Evolutionary conservation across 2,888 invertebrate species (phyloP), one percentile per base, ranked within the genome.

Genomic region (Entomobrya multifasciata): DNA sequence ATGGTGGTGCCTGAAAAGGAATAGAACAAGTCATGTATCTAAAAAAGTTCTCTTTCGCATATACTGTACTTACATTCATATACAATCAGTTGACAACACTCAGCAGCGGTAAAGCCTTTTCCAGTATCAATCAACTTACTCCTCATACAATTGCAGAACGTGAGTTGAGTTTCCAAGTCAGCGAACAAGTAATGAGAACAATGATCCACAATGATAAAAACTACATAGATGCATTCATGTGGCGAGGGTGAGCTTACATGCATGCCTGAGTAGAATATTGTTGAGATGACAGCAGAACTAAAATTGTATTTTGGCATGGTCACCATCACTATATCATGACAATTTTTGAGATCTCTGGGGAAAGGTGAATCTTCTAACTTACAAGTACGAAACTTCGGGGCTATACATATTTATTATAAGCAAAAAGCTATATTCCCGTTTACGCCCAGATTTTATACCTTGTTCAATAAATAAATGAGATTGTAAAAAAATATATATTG

Each of bases 131-230:
- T 78, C 78, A 78, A 57, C 57, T 77, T 57, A 60, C 36, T 49
- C 15, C 47, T 78, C 65, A 65, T 78, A 27, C 62, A 49, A 62
- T 76, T 65, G 74, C 15, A 55, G 62, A 47, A 76, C 83, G 83
- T 83, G 83, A 83, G 83, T 83, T 30, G n/a, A 83, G 83, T 49
- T 83, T 83, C 62, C 76, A 76, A 83, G 74, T 83, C 60, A 82
- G 83, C 44, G 55, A 83, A 65, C 72, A 57, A 52, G 55, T 57
- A 76, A 81, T 70, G 81, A 81, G 47, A 36, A 47, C 22, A 65
- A 25, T 67, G 67, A 17, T 60, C 67, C 52, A 52, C 20, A 67
- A 70, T 25, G 70, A 70, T n/a, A 70, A 47, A 65, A 49, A 47
- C 44, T 47, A 47, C 47, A 44, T 47, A n/a, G 13, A 47, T 47